Conservation (phyloP, 1,140 invertebrate species). For the Pomacea maculata region DNA sequence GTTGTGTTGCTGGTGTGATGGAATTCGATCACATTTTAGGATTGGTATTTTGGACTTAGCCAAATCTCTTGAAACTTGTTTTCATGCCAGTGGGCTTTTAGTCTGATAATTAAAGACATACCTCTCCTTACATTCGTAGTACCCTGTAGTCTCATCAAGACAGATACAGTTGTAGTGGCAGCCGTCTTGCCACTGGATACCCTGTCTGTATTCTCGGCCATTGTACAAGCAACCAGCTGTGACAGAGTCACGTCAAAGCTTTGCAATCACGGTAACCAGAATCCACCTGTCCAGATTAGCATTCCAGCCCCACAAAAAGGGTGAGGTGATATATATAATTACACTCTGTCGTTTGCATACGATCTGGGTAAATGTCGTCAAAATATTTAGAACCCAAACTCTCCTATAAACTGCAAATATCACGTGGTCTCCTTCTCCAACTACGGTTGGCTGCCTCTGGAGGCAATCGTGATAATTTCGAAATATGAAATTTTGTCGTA, state of each 20-base stretch:
- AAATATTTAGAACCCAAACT: too few relatives aligned
- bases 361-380: too few relatives aligned
- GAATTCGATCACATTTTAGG: neutral
- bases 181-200: conserved; percentile 51
- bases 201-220: conserved; percentile 40
- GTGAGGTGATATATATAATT: too few relatives aligned
- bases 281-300: too few relatives aligned
- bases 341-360: too few relatives aligned
- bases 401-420: too few relatives aligned
- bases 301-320: too few relatives aligned
- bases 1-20: neutral
- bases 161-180: conserved; percentile 52
- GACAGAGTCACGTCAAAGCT: neutral
- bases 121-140: conserved; percentile 49
- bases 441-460: neutral
- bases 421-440: neutral
- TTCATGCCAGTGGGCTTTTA: neutral
- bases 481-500: neutral
- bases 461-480: neutral
- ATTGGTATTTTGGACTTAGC: neutral
- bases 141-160: conserved; percentile 44
- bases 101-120: conserved; percentile 17
- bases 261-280: too few relatives aligned
- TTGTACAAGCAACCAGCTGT: conserved; percentile 47
- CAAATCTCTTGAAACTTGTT: neutral